Evolutionary conservation across 1,140 invertebrate species (phyloP).

Genomic region (Vanessa atalanta): DNA sequence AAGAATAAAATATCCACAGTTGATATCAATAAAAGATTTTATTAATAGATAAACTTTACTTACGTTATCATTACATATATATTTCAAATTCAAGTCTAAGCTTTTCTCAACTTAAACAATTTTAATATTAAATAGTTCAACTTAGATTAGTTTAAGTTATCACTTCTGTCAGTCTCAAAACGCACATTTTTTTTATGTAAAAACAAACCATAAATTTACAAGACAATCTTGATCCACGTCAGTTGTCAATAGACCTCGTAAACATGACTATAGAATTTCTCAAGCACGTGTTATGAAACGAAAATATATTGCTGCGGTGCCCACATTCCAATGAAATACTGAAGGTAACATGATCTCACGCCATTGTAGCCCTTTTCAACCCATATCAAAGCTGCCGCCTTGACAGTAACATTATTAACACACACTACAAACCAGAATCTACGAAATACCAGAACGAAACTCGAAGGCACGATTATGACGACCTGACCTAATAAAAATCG

Average conservation of each 20-base stretch:
- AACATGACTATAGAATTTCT: not conserved
- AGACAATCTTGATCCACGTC: too few species aligned
- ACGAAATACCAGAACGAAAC: constrained; percentile 19
- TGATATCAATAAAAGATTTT: too few species aligned
- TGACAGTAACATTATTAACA: constrained; percentile 47
- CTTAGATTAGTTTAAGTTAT: too few species aligned
- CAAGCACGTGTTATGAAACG: constrained; percentile 1
- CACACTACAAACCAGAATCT: constrained; percentile 19
- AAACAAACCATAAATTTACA: too few species aligned
- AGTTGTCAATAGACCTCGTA: not conserved
- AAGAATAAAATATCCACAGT: too few species aligned
- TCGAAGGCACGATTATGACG: constrained; percentile 28
- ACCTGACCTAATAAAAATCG: constrained; percentile 29
- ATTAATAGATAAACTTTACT: too few species aligned
- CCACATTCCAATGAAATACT: constrained; percentile 36
- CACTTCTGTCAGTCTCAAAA: too few species aligned
- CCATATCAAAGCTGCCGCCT: constrained; percentile 39
- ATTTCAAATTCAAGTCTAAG: too few species aligned
- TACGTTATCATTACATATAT: too few species aligned
- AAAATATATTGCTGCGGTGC: not conserved
- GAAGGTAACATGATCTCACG: constrained; percentile 40
- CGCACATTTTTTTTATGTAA: too few species aligned
- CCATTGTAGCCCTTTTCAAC: constrained; percentile 42
- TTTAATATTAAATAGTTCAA: too few species aligned
- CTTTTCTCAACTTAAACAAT: too few species aligned